Conservation (phyloP, 2,113 vertebrate genomes). For the Phycodurus eques region DNA sequence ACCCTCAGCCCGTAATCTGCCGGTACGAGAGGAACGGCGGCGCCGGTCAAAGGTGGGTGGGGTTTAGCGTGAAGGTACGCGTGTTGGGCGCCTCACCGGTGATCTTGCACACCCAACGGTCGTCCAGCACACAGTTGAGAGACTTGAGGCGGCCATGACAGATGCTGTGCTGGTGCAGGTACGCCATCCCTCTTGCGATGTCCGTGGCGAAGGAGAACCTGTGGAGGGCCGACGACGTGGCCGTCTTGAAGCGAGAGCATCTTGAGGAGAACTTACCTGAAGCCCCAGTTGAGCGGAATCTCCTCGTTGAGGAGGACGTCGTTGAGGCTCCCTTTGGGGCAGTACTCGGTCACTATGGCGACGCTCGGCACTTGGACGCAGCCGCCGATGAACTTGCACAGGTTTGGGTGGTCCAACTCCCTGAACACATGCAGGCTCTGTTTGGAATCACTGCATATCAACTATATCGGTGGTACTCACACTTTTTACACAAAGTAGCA, state of each 20-base stretch:
- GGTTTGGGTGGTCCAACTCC: constrained; percentile 85
- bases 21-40: not conserved
- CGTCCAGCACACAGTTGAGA: constrained; percentile 80
- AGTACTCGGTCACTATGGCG: constrained; percentile 84
- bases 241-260: not conserved
- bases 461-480: not conserved
- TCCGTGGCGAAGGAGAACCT: constrained; percentile 86
- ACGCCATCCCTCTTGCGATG: constrained; percentile 80
- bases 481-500: not conserved
- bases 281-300: constrained; percentile 84
- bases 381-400: constrained; percentile 84
- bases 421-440: constrained; percentile 47
- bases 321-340: constrained; percentile 82
- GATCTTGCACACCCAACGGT: constrained; percentile 85
- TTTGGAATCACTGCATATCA: not conserved
- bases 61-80: not conserved
- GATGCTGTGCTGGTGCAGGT: constrained; percentile 80
- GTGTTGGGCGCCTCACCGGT: constrained; percentile 61
- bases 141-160: constrained; percentile 79
- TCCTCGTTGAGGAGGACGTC: constrained; percentile 82
- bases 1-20: constrained; percentile 79
- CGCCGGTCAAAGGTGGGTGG: not conserved
- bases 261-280: constrained; percentile 67
- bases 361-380: constrained; percentile 80
- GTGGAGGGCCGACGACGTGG: not conserved